Conservation (phyloP, 2,113 vertebrate genomes). For the Madoqua kirkii region DNA sequence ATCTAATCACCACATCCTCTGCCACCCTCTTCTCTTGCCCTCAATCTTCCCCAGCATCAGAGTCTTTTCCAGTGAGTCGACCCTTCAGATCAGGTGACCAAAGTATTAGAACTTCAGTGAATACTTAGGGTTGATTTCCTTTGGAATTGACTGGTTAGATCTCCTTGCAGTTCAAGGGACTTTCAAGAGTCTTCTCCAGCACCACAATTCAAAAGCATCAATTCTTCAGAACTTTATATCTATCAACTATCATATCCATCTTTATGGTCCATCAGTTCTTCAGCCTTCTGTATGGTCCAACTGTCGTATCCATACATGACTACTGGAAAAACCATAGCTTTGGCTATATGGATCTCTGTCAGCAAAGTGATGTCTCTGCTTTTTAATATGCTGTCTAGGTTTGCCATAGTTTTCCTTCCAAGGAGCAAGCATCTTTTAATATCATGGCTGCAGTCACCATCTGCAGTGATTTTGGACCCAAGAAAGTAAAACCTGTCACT, state of each 20-base stretch:
- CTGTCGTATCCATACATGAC: neutral
- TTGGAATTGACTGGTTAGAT: neutral
- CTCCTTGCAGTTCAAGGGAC: neutral
- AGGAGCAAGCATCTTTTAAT: neutral
- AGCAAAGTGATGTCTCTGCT: neutral
- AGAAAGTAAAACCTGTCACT: neutral
- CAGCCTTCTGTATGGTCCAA: neutral
- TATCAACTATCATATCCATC: neutral
- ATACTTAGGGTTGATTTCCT: neutral
- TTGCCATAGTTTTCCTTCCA: neutral
- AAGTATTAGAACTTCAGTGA: neutral
- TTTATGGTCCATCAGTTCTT: neutral
- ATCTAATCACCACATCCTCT: neutral
- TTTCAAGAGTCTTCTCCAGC: neutral
- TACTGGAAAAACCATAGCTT: neutral
- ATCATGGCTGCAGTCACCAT: neutral
- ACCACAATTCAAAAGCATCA: neutral
- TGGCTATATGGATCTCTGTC: neutral
- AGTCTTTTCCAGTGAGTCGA: neutral
- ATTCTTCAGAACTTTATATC: neutral
- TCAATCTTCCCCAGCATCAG: neutral
- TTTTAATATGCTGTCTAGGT: neutral
- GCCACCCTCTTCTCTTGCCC: neutral
- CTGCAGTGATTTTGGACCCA: neutral
- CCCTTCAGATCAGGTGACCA: neutral